Evolutionary conservation across 2,797 vertebrate species (phyloP).

Genomic region (Lagodon rhomboides): DNA sequence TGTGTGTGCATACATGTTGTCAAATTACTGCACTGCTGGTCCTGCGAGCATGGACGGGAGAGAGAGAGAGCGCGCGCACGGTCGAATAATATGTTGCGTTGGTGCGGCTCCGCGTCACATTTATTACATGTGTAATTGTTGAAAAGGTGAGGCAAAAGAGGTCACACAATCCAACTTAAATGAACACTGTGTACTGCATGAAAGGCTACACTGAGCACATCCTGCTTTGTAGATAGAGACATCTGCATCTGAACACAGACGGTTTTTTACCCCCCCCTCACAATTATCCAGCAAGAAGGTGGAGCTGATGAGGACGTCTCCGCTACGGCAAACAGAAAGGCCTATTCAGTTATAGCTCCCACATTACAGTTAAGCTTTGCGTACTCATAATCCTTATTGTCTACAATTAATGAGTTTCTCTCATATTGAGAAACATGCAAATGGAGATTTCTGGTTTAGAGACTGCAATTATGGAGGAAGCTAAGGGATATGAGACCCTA

Average conservation of each 20-base stretch:
- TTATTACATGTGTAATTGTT: constrained; percentile 4
- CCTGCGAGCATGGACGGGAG: background rate
- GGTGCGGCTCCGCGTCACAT: background rate
- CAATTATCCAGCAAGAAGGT: constrained; percentile 63
- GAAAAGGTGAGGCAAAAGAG: constrained; percentile 18
- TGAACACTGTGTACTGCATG: constrained; percentile 19
- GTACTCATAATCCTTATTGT: constrained; percentile 84
- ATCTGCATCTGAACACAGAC: constrained; percentile 53
- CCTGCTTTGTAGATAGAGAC: constrained; percentile 46
- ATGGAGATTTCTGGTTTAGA: constrained; percentile 82
- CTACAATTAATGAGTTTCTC: constrained; percentile 86
- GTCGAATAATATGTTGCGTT: constrained; percentile 34
- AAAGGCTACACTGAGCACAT: constrained; percentile 27
- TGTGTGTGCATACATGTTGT: constrained; percentile 55
- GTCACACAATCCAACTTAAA: constrained; percentile 28
- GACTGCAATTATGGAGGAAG: constrained; percentile 80
- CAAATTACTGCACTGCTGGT: constrained; percentile 46
- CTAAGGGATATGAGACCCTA: constrained; percentile 81
- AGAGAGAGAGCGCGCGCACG: background rate
- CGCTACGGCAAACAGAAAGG: constrained; percentile 65
- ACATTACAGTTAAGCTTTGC: constrained; percentile 81
- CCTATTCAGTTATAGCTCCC: constrained; percentile 74
- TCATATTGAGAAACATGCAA: constrained; percentile 82
- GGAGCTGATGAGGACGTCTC: constrained; percentile 74
- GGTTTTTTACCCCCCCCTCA: constrained; percentile 41